Conservation (phyloP, 2,888 invertebrate species). For the Caenorhabditis sp. region DNA sequence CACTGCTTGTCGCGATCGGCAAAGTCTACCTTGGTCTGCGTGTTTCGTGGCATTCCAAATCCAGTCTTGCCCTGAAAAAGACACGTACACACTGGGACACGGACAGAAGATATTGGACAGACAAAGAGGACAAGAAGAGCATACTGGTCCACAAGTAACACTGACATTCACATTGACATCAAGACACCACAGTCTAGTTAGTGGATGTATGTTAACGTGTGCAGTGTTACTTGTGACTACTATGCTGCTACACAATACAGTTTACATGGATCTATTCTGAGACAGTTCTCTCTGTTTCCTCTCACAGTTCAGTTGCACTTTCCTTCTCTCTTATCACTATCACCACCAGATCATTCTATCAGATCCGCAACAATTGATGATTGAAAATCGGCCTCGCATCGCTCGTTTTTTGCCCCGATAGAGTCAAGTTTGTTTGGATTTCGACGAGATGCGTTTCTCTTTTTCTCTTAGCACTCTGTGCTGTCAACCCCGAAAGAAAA, state of each 20-base stretch:
- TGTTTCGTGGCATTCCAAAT: slow-evolving; percentile 81
- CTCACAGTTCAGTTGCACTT: neutral
- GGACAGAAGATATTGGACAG: slow-evolving; percentile 34
- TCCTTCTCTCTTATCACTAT: slow-evolving; percentile 17
- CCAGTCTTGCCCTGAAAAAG: slow-evolving; percentile 78
- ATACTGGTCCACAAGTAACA: slow-evolving; percentile 4
- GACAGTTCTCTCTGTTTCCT: neutral
- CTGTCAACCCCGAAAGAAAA: slow-evolving; percentile 11
- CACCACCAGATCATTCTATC: slow-evolving; percentile 26
- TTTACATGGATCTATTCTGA: too few relatives aligned
- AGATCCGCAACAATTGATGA: slow-evolving; percentile 35
- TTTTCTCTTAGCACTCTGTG: slow-evolving; percentile 15
- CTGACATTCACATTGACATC: neutral
- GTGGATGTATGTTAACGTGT: neutral
- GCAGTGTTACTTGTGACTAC: slow-evolving; percentile 8
- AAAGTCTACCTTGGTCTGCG: slow-evolving; percentile 76
- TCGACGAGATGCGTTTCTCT: slow-evolving; percentile 22
- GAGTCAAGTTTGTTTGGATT: slow-evolving; percentile 53
- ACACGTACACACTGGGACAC: slow-evolving; percentile 13
- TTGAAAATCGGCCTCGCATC: slow-evolving; percentile 26
- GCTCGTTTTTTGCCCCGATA: neutral
- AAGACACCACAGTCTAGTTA: too few relatives aligned
- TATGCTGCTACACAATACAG: neutral
- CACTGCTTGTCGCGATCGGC: slow-evolving; percentile 76
- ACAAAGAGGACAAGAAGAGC: neutral